Percentiles rank a stretch among this genome's conserved stretches.
phyloP scores from a whole-genome alignment of 2,888 invertebrate species.

The Eueremaeus valkanovi region DNA sequence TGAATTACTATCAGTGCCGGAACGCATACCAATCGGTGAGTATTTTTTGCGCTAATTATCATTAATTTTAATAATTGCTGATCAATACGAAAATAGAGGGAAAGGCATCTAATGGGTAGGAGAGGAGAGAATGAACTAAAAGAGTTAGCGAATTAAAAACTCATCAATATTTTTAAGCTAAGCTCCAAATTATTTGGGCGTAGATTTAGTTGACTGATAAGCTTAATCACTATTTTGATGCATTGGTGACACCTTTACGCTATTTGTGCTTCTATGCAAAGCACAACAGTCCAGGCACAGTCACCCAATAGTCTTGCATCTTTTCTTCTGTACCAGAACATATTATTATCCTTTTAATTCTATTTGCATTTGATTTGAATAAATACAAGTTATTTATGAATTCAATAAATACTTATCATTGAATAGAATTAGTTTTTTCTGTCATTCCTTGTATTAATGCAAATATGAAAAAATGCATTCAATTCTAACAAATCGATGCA shows the following conservation, averaged over 20 bases:
- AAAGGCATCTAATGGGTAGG: not conserved
- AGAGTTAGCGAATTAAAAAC: not conserved
- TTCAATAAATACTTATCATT: too few relatives aligned
- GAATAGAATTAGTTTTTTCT: too few relatives aligned
- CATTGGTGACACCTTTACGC: constrained; percentile 10
- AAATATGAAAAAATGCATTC: too few relatives aligned
- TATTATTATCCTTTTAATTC: too few relatives aligned
- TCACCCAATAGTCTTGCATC: too few relatives aligned
- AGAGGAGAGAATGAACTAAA: not conserved
- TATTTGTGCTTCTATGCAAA: not conserved
- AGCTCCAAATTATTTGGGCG: constrained; percentile 27
- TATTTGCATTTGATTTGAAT: too few relatives aligned
- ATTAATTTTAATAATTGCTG: constrained; percentile 26
- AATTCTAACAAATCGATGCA: too few relatives aligned
- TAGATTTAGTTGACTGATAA: not conserved
- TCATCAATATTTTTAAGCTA: constrained; percentile 15
- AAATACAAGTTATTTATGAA: too few relatives aligned
- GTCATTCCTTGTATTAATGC: too few relatives aligned
- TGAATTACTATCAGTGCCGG: constrained; percentile 27
- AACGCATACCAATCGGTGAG: constrained; percentile 31
- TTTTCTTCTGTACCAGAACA: too few relatives aligned
- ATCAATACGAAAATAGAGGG: too few relatives aligned
- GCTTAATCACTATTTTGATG: not conserved
- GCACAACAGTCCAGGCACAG: too few relatives aligned
- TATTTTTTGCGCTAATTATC: not conserved